These are phyloP conservation scores for Adelges cooleyi DNA, from an alignment of 1,140 invertebrate species.

Conservation along the genomic window DNA sequence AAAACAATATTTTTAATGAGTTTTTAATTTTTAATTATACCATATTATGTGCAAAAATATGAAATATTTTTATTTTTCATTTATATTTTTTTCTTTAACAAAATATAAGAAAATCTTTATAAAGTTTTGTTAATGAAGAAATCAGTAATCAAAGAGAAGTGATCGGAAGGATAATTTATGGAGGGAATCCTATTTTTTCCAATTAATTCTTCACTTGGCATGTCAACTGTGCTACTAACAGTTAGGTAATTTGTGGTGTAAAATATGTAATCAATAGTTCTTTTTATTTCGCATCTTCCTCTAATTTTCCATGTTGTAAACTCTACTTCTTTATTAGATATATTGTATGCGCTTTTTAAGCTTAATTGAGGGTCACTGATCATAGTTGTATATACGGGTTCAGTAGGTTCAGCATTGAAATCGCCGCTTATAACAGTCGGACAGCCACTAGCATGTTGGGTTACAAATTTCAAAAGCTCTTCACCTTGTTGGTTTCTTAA, in stretches of 20 bases:
- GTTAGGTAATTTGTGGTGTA: constrained; percentile 47
- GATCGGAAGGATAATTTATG: too few relatives aligned
- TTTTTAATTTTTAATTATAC: too few relatives aligned
- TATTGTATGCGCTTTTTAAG: constrained; percentile 39
- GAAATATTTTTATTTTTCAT: too few relatives aligned
- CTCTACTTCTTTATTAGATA: constrained; percentile 43
- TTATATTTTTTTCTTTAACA: too few relatives aligned
- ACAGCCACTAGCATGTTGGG: constrained; percentile 40
- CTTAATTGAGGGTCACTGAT: constrained; percentile 39
- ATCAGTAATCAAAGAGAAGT: too few relatives aligned
- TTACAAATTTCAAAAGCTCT: constrained; percentile 52
- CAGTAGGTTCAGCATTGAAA: constrained; percentile 63
- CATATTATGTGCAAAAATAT: too few relatives aligned
- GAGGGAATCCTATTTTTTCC: constrained; percentile 50
- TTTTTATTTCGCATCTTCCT: constrained; percentile 55
- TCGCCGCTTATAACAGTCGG: constrained; percentile 61
- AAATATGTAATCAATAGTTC: constrained; percentile 71
- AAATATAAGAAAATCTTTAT: too few relatives aligned
- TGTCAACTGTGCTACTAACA: constrained; percentile 48
- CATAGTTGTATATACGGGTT: constrained; percentile 53
- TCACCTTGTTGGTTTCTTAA: constrained; percentile 62
- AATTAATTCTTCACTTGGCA: constrained; percentile 55
- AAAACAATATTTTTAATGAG: too few relatives aligned
- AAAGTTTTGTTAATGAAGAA: too few relatives aligned
- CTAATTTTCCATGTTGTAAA: constrained; percentile 72